Base-by-base conservation (phyloP, 1,140 invertebrate species). In the Chrysomallon squamiferum region DNA sequence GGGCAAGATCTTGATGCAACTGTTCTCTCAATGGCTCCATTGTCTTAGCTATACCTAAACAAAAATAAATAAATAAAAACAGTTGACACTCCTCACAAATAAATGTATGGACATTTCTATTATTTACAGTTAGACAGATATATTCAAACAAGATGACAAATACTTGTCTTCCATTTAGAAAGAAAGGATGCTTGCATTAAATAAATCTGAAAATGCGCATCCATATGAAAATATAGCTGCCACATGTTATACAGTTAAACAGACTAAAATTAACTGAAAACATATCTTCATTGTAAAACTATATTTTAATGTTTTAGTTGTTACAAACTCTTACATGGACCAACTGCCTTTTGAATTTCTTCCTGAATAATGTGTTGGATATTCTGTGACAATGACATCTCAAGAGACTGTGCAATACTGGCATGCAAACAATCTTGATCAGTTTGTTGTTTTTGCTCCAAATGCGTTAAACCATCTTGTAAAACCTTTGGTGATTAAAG, bases 11-110 rank as follows among this genome's bases (percentile, higher is more conserved):
- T 63, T 88, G 82, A 82, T 92, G 88, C 76, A 95, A 78, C 84
- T 92, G 87, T 71, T 89, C 86, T 80, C 90, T 86, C 70, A 92
- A 80, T 63, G 89, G 87, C 76, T 93, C 90, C 80, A 94, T 83
- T 38, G 78, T 66, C 59, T 73, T 77, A n/a, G 78, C 71, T 9
- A 87, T 63, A 68, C 69, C 86, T 88, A 69, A 22, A 73, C 75
- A 61, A n/a, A n/a, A n/a, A n/a, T n/a, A n/a, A n/a, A n/a, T n/a
- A n/a, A n/a, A n/a, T n/a, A n/a, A n/a, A n/a, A 43, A 20, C n/a
- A 22, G 7, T n/a, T n/a, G n/a, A n/a, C n/a, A n/a, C n/a, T n/a
- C n/a, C n/a, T n/a, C n/a, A n/a, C n/a, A n/a, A n/a, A n/a, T n/a
- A n/a, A n/a, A n/a, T n/a, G n/a, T n/a, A n/a, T n/a, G n/a, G n/a